Percentiles rank a stretch among this genome's conserved stretches.
phyloP scores from a whole-genome alignment of 2,113 vertebrate species.

The Trinectes maculatus region DNA sequence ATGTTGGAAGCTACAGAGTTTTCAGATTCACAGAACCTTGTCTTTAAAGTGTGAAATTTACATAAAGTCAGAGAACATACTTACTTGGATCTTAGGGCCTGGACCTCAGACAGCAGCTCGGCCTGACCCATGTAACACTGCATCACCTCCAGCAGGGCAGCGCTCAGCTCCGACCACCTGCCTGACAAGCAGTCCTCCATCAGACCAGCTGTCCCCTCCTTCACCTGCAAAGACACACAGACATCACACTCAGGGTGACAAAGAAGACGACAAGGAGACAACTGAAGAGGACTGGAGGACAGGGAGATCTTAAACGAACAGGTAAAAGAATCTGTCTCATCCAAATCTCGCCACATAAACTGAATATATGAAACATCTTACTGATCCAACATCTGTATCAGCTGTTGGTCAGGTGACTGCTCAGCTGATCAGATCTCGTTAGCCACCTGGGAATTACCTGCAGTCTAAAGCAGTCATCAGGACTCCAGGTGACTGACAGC shows the following conservation, averaged over 20 bases:
- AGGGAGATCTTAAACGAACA: too few relatives aligned
- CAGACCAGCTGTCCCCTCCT: constrained; percentile 52
- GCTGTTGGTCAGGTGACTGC: background rate
- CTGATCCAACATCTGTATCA: background rate
- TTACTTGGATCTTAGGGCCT: constrained; percentile 77
- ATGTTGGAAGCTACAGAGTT: too few relatives aligned
- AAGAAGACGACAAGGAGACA: background rate
- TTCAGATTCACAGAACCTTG: too few relatives aligned
- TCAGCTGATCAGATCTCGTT: background rate
- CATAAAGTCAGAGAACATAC: too few relatives aligned
- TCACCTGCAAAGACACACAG: constrained; percentile 45
- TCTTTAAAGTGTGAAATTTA: too few relatives aligned
- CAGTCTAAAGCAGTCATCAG: constrained; percentile 65
- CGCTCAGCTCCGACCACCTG: constrained; percentile 50
- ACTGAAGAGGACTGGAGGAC: too few relatives aligned
- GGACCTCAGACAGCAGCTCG: constrained; percentile 78
- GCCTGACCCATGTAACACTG: constrained; percentile 72
- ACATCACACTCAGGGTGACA: too few relatives aligned
- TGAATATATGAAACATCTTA: too few relatives aligned
- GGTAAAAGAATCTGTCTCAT: too few relatives aligned
- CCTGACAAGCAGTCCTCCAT: constrained; percentile 55
- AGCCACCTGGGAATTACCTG: constrained; percentile 74
- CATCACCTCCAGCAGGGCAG: constrained; percentile 69
- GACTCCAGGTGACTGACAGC: constrained; percentile 65
- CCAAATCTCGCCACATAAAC: too few relatives aligned